phyloP scores from a whole-genome alignment of 2,113 vertebrate species.

The Tetrao urogallus region DNA sequence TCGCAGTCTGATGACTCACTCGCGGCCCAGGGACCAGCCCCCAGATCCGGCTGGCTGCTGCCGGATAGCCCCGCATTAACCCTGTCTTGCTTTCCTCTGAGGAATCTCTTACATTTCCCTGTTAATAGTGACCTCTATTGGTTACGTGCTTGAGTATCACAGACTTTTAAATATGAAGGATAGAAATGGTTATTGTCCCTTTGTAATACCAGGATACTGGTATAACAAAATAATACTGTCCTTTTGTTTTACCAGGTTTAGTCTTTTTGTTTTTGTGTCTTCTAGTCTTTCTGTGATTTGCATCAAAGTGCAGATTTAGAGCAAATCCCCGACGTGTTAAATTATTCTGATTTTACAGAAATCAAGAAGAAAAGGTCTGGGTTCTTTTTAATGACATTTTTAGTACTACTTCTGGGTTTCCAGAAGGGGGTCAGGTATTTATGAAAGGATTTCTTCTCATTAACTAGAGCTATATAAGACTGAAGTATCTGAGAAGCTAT shows the following conservation, averaged over 20 bases:
- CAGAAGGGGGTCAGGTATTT: background rate
- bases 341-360: background rate
- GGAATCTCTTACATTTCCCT: slow-evolving; percentile 49
- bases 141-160: background rate
- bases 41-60: background rate
- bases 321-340: background rate
- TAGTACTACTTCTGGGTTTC: background rate
- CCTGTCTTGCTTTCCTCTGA: accelerated
- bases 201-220: too few species aligned
- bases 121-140: slow-evolving; percentile 83
- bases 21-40: background rate
- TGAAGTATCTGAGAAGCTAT: background rate
- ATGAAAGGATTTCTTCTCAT: background rate
- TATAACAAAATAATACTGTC: accelerated
- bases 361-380: background rate
- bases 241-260: background rate
- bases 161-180: accelerated
- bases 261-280: background rate
- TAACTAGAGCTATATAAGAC: background rate
- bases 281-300: too few species aligned
- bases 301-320: background rate
- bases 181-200: accelerated
- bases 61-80: background rate
- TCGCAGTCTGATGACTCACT: background rate
- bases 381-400: background rate